phyloP scores from a whole-genome alignment of 2,888 invertebrate species.

The Mimas tiliae region DNA sequence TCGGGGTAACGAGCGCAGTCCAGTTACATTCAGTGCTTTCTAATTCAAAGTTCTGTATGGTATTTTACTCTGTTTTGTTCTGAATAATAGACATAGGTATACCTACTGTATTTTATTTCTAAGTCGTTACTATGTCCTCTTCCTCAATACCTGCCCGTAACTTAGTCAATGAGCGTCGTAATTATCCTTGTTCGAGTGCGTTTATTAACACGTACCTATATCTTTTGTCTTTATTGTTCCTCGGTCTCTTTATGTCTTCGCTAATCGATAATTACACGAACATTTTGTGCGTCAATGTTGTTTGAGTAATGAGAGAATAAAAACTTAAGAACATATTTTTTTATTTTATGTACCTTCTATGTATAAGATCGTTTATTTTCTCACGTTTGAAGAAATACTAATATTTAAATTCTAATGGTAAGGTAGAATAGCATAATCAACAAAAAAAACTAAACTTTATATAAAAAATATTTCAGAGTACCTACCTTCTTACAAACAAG shows the following conservation, averaged over 20 bases:
- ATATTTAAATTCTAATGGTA: too few species aligned
- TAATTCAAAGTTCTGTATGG: too few species aligned
- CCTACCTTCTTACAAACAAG: too few species aligned
- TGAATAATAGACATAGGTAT: too few species aligned
- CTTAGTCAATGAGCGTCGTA: slow-evolving; percentile 54
- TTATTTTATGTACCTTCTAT: neutral
- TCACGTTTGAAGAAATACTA: too few species aligned
- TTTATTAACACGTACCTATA: slow-evolving; percentile 34
- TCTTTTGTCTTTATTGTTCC: slow-evolving; percentile 14
- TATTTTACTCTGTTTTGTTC: too few species aligned
- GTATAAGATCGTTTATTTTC: too few species aligned
- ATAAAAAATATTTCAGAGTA: too few species aligned
- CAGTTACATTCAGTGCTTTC: too few species aligned
- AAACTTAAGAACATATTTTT: neutral
- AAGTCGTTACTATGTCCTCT: slow-evolving; percentile 26
- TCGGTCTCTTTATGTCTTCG: slow-evolving; percentile 1
- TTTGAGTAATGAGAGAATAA: neutral
- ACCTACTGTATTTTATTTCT: slow-evolving; percentile 1
- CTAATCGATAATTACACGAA: slow-evolving; percentile 7
- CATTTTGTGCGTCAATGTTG: neutral
- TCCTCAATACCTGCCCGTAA: slow-evolving; percentile 49
- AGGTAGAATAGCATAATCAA: too few species aligned
- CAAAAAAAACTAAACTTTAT: too few species aligned
- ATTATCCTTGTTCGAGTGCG: slow-evolving; percentile 51
- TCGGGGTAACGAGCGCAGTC: too few species aligned